phyloP scores from a whole-genome alignment of 2,888 invertebrate genomes.

The Hydrotaea cyrtoneurina region DNA sequence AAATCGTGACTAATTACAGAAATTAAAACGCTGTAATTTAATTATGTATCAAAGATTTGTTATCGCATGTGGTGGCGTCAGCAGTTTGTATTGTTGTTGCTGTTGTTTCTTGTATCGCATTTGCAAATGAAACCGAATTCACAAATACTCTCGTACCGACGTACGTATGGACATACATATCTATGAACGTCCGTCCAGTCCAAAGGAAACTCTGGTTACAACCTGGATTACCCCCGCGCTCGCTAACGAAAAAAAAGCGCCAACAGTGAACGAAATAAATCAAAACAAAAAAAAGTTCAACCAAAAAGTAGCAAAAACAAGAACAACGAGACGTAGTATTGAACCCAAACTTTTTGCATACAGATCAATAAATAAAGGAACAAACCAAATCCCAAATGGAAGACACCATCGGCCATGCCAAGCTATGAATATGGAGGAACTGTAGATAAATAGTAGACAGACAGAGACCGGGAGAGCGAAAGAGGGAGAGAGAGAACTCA shows the following conservation, averaged over 20 bases:
- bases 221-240: no score
- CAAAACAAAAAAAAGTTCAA: slow-evolving; percentile 56
- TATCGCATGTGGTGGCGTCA: slow-evolving; percentile 74
- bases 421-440: slow-evolving; percentile 35
- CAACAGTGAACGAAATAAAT: slow-evolving; percentile 62
- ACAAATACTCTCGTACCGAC: slow-evolving; percentile 39
- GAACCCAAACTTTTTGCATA: slow-evolving; percentile 56
- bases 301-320: slow-evolving; percentile 44
- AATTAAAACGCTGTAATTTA: slow-evolving; percentile 81
- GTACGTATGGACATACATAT: not conserved
- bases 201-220: slow-evolving; percentile 1
- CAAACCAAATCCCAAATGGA: slow-evolving; percentile 19
- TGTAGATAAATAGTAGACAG: slow-evolving; percentile 48
- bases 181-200: not conserved
- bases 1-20: slow-evolving; percentile 81
- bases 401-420: slow-evolving; percentile 16
- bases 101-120: slow-evolving; percentile 39
- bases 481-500: not conserved
- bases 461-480: not conserved
- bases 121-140: slow-evolving; percentile 63
- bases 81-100: slow-evolving; percentile 55
- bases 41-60: slow-evolving; percentile 81
- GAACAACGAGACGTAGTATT: slow-evolving; percentile 49
- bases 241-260: not conserved
- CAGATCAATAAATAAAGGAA: slow-evolving; percentile 59